Percentiles rank a stretch among this genome's conserved stretches.
Conservation (phyloP, 2,888 invertebrate species). For the Scaptomyza cyrtandrae region DNA sequence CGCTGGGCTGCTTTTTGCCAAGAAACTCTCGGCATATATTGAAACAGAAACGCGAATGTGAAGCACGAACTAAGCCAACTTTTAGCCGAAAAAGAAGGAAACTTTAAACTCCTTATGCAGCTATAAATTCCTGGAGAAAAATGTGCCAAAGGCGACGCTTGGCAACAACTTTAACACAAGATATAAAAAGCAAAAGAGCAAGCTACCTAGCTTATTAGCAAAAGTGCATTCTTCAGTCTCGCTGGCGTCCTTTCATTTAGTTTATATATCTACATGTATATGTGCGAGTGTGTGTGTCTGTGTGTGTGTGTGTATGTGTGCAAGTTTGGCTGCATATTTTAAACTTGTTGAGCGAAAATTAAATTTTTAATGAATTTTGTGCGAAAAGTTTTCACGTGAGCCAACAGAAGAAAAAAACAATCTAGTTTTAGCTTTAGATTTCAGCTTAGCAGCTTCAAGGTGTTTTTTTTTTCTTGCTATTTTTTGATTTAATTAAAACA, state of each 20-base stretch:
- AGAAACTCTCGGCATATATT: conserved; percentile 65
- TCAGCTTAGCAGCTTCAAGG: not conserved
- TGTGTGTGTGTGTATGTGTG: not conserved
- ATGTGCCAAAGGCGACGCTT: conserved; percentile 37
- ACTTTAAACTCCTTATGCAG: conserved; percentile 22
- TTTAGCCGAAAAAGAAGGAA: conserved; percentile 20
- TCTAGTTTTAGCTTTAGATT: conserved; percentile 24
- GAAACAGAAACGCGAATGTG: conserved; percentile 57
- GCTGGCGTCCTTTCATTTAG: conserved; percentile 27
- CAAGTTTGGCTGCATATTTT: conserved; percentile 35
- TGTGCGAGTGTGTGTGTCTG: not conserved
- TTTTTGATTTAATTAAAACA: conserved; percentile 80
- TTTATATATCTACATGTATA: conserved; percentile 12
- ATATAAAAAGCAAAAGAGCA: conserved; percentile 18
- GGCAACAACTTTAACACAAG: conserved; percentile 37
- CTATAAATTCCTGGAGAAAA: conserved; percentile 35
- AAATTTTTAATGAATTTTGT: conserved; percentile 76
- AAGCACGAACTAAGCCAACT: conserved; percentile 13
- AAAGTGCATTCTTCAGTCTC: conserved; percentile 62
- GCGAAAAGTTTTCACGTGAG: conserved; percentile 64
- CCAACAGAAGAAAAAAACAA: not conserved
- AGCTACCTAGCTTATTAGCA: conserved; percentile 63
- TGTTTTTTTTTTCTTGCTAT: conserved; percentile 49
- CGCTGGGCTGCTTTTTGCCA: conserved; percentile 26
- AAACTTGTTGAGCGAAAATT: conserved; percentile 77